phyloP scores from a whole-genome alignment of 2,888 invertebrate species.

The Empis livida region DNA sequence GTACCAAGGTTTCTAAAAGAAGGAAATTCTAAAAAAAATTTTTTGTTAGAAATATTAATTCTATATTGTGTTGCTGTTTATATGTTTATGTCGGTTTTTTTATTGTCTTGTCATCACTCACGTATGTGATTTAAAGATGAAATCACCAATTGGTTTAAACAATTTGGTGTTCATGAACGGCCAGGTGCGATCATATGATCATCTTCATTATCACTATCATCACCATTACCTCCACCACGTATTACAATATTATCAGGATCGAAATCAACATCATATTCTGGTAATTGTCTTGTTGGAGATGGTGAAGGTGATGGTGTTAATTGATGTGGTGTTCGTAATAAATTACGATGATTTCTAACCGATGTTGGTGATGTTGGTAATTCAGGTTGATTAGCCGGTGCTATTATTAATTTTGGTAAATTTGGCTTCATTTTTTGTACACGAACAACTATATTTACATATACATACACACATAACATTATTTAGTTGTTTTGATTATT shows the following conservation, averaged over 20 bases:
- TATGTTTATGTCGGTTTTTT: slow-evolving; percentile 6
- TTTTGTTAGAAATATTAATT: slow-evolving; percentile 8
- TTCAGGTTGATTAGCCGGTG: slow-evolving; percentile 25
- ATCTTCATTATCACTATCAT: slow-evolving; percentile 19
- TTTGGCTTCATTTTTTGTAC: slow-evolving; percentile 35
- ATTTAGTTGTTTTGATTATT: neutral
- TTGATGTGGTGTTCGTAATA: slow-evolving; percentile 5
- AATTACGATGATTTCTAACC: too few relatives aligned
- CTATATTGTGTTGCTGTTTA: neutral
- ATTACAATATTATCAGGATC: slow-evolving; percentile 33
- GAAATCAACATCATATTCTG: slow-evolving; percentile 30
- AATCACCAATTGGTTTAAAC: slow-evolving; percentile 20
- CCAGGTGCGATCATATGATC: slow-evolving; percentile 30
- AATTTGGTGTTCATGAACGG: slow-evolving; percentile 25
- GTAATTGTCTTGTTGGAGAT: slow-evolving; percentile 27
- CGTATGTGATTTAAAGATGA: slow-evolving; percentile 32
- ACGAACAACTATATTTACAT: slow-evolving; percentile 27
- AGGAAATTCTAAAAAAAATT: slow-evolving; percentile 1
- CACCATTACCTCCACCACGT: slow-evolving; percentile 21
- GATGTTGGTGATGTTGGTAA: neutral
- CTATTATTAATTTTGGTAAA: slow-evolving; percentile 33
- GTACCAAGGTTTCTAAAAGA: neutral
- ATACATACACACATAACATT: neutral
- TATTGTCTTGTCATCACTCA: slow-evolving; percentile 21
- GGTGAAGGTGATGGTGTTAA: slow-evolving; percentile 29